phyloP scores from a whole-genome alignment of 2,113 vertebrate genomes.

The Gadus macrocephalus region DNA sequence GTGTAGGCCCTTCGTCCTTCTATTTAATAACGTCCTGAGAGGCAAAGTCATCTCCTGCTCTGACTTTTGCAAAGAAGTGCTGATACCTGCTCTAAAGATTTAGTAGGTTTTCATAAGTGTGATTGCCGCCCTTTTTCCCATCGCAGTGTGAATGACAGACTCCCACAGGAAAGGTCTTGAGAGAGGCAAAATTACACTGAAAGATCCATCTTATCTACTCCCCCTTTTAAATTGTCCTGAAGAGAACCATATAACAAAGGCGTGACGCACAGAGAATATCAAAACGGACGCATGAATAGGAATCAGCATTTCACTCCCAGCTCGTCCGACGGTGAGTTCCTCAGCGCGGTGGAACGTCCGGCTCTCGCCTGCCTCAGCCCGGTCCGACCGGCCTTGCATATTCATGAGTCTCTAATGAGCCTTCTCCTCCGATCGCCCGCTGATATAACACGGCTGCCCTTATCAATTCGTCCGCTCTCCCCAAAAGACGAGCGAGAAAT shows the following conservation, averaged over 20 bases:
- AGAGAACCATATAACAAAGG: slow-evolving; percentile 28
- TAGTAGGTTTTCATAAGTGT: slow-evolving; percentile 56
- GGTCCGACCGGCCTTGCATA: slow-evolving; percentile 29
- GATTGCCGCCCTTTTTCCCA: slow-evolving; percentile 37
- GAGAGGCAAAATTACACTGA: slow-evolving; percentile 58
- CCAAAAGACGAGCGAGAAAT: slow-evolving; percentile 9
- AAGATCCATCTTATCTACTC: slow-evolving; percentile 58
- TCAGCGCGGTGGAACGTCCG: not conserved
- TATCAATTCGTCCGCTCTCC: slow-evolving; percentile 12
- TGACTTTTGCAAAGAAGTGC: slow-evolving; percentile 14
- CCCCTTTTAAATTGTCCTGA: slow-evolving; percentile 61
- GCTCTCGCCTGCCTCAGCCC: slow-evolving; percentile 10
- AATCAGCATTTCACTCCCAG: slow-evolving; percentile 24
- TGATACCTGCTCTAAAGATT: slow-evolving; percentile 36
- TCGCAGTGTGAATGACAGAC: slow-evolving; percentile 39
- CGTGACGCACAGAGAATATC: slow-evolving; percentile 52
- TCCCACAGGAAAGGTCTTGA: slow-evolving; percentile 53
- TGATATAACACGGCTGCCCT: slow-evolving; percentile 29
- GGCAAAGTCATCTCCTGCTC: slow-evolving; percentile 41
- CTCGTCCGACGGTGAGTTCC: slow-evolving; percentile 42
- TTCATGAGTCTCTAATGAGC: slow-evolving; percentile 44
- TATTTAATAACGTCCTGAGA: slow-evolving; percentile 6
- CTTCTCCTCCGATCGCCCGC: slow-evolving; percentile 24
- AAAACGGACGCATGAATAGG: slow-evolving; percentile 49
- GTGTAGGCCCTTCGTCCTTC: no score